Base-by-base conservation (phyloP, 2,113 vertebrate genomes). In the Corythaixoides concolor region DNA sequence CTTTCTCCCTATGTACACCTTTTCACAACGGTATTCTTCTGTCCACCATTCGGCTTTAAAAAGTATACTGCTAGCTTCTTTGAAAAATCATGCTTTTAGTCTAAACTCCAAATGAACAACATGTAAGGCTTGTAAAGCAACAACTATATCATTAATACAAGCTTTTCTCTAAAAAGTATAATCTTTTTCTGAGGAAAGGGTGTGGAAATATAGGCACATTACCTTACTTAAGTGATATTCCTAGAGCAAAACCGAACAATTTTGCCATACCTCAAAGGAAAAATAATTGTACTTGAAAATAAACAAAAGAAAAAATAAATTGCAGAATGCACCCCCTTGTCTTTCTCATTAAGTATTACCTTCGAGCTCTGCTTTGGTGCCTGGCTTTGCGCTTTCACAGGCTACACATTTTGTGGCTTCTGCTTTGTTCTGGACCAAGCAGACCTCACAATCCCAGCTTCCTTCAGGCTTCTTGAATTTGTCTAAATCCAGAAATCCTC, bases 321-420 rank as follows among this genome's bases (percentile, higher is more conserved):
- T 58, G 35, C 30, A 87, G 47, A 72, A 81, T 7, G 11, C 9
- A 55, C 11, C 41, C 9, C 9, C 12, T 39, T 74, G 9, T 35
- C 73, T 30, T 56, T n/a, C 27, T 73, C 45, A 37, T 9, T 13
- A 35, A 88, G 8, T 32, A 76, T 94, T 98, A 99, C 99, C 99
- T 99, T 99, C 99, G 70, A 98, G 95, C 89, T 99, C 98, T 41
- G 96, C 93, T 74, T 98, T 98, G 67, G 98, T 98, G 96, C 99
- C 98, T 70, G 98, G 97, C 83, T 98, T 98, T 17, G 94, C 95
- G 93, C 5, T 96, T 77, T 95, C 83, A 95, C 98, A 98, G 37
- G 98, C 89, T 73, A 95, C 19, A 53, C 98, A 98, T 90, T 97
- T 98, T 27, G 96, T 95, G 53, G 88, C 95, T 70, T 98, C 98